These are phyloP conservation scores for Scortum barcoo DNA, from an alignment of 2,113 vertebrate genomes.

Conservation along the genomic window DNA sequence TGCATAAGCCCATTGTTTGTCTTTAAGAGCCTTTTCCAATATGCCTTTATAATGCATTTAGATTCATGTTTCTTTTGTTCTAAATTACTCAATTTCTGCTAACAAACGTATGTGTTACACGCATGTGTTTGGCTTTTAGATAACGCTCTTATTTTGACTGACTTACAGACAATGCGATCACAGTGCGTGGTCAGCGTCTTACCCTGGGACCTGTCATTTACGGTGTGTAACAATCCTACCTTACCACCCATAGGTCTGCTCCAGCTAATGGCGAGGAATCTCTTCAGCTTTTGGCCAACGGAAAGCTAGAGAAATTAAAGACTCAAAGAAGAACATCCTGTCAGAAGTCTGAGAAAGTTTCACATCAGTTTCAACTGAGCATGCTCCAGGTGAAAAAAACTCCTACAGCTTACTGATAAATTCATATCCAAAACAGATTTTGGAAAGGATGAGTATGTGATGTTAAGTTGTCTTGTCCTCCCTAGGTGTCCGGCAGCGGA, in stretches of 20 bases:
- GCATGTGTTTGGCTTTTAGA: neutral
- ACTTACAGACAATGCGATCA: neutral
- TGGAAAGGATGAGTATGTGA: neutral
- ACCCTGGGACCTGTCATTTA: neutral
- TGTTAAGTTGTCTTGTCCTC: conserved; percentile 5
- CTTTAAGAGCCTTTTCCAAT: neutral
- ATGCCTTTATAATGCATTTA: neutral
- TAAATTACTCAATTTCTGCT: neutral
- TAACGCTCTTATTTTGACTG: neutral
- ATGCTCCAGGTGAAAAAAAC: conserved; percentile 87
- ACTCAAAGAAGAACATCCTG: conserved; percentile 87
- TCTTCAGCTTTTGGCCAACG: conserved; percentile 81
- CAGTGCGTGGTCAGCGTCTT: neutral
- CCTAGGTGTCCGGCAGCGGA: conserved; percentile 89
- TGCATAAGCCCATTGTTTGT: neutral
- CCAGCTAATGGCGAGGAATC: conserved; percentile 77
- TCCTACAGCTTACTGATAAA: neutral
- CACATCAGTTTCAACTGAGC: conserved; percentile 89
- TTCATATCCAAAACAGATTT: neutral
- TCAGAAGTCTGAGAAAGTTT: conserved; percentile 86
- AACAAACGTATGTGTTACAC: neutral
- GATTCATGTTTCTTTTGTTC: neutral
- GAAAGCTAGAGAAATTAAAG: conserved; percentile 88
- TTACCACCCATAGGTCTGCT: conserved; percentile 65
- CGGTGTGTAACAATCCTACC: neutral